Evolutionary conservation across 2,797 vertebrate genomes (phyloP).

Genomic region (Periparus ater): DNA sequence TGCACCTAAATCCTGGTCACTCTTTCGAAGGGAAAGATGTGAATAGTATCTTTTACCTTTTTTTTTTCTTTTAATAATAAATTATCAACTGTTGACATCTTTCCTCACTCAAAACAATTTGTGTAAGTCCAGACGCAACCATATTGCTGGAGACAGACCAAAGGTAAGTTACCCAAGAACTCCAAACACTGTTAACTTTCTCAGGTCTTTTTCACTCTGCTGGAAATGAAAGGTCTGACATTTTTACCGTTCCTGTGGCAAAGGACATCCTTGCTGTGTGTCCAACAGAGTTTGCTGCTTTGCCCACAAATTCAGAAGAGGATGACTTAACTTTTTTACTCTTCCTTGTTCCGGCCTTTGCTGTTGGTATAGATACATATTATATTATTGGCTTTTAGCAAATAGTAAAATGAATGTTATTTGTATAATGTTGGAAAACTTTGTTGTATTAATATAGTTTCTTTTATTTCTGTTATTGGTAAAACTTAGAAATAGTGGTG

Average conservation of each 20-base stretch:
- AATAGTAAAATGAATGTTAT: too few species aligned
- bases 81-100: background rate
- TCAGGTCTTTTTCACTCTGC: background rate
- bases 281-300: background rate
- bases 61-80: background rate
- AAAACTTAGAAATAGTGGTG: too few species aligned
- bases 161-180: background rate
- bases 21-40: background rate
- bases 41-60: background rate
- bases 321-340: background rate
- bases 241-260: background rate
- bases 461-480: too few species aligned
- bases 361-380: background rate
- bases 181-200: background rate
- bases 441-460: too few species aligned
- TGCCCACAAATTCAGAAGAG: background rate
- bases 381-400: too few species aligned
- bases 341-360: background rate
- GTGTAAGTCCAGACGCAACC: background rate
- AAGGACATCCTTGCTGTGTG: background rate
- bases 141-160: background rate
- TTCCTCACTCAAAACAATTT: background rate
- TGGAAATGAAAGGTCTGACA: background rate
- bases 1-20: background rate
- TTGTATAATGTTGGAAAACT: too few species aligned